These are phyloP conservation scores for Sialis lutaria DNA, from an alignment of 2,888 invertebrate genomes.

Conservation along the genomic window DNA sequence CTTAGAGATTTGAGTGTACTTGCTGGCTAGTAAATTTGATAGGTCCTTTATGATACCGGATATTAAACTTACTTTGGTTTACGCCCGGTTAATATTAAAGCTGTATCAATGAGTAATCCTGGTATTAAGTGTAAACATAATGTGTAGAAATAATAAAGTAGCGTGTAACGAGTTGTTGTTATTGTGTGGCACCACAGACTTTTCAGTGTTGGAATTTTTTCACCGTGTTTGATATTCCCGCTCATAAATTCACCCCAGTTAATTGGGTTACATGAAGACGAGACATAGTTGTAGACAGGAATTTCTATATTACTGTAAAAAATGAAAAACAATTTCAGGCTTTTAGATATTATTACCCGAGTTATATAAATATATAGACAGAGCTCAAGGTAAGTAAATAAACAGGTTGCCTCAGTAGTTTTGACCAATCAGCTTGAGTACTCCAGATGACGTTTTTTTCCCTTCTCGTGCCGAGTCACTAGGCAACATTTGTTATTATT, in stretches of 20 bases:
- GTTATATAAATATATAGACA: too few relatives aligned
- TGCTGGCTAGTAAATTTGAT: too few relatives aligned
- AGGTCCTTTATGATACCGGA: too few relatives aligned
- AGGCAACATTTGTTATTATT: too few relatives aligned
- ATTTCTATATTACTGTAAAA: background rate
- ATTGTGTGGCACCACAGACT: background rate
- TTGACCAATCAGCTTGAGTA: too few relatives aligned
- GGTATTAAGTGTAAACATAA: background rate
- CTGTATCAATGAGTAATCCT: background rate
- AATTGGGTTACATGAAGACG: background rate
- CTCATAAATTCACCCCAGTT: background rate
- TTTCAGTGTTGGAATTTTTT: background rate
- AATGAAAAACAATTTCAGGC: background rate
- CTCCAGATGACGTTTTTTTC: too few relatives aligned
- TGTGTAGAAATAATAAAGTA: background rate
- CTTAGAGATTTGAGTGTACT: too few relatives aligned
- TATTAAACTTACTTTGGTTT: background rate
- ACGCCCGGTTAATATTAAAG: background rate
- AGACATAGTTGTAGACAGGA: background rate
- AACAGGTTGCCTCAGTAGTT: too few relatives aligned
- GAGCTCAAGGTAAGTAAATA: too few relatives aligned
- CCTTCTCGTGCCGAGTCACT: too few relatives aligned
- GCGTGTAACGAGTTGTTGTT: background rate
- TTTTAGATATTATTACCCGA: too few relatives aligned
- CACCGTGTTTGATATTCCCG: background rate